Evolutionary conservation across 2,888 invertebrate species (phyloP).

Genomic region (Andricus curvator): DNA sequence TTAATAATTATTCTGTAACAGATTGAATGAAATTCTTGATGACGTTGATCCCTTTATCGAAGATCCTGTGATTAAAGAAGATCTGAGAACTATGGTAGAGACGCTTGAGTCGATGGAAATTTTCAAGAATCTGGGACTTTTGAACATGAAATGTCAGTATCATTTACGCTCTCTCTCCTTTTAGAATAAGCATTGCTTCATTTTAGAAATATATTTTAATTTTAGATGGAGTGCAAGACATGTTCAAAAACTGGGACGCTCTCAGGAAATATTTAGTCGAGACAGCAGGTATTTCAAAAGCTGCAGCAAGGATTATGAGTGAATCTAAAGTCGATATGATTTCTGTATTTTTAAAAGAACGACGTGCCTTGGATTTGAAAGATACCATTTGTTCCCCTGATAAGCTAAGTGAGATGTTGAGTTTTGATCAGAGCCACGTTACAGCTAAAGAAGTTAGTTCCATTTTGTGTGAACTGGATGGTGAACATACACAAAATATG

Average conservation of each 20-base stretch:
- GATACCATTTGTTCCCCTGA: constrained; percentile 71
- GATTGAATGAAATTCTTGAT: constrained; percentile 78
- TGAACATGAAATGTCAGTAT: constrained; percentile 79
- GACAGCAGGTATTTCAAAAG: constrained; percentile 63
- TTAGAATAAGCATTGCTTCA: neutral
- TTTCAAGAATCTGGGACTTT: constrained; percentile 78
- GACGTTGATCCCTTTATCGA: constrained; percentile 79
- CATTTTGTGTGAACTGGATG: constrained; percentile 79
- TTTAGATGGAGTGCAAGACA: constrained; percentile 68
- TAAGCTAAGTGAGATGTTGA: constrained; percentile 68
- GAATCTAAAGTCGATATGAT: constrained; percentile 71
- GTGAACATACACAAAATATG: constrained; percentile 76
- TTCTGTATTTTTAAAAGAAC: constrained; percentile 70
- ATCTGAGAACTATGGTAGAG: constrained; percentile 76
- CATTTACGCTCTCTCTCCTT: neutral
- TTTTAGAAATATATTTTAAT: neutral
- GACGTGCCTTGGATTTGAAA: constrained; percentile 65
- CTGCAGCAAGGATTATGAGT: constrained; percentile 63
- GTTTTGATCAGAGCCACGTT: constrained; percentile 60
- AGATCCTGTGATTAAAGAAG: constrained; percentile 73
- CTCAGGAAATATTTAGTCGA: constrained; percentile 66
- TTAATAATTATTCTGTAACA: constrained; percentile 58
- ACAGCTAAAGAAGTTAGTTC: constrained; percentile 74
- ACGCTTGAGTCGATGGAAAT: constrained; percentile 78
- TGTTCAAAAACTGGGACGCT: constrained; percentile 73